Base-by-base conservation (phyloP, 30 jellyfish, hydroid and myxozoan genomes). In the Pseudorhiza aurosa region DNA sequence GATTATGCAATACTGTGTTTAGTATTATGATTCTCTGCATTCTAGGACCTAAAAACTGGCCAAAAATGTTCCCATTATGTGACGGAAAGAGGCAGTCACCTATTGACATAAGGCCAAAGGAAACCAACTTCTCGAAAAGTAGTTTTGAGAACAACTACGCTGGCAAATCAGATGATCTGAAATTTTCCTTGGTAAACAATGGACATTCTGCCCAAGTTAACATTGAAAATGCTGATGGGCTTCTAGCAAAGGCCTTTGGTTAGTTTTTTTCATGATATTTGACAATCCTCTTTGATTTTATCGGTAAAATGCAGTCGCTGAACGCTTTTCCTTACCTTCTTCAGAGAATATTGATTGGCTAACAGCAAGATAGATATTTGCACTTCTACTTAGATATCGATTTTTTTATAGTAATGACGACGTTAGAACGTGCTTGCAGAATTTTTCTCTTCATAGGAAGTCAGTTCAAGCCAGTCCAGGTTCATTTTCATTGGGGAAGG, bases 401-500 rank as follows among this genome's bases (percentile, higher is more conserved):
- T n/a, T n/a, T n/a, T n/a, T n/a, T n/a, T n/a, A n/a, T n/a, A n/a
- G n/a, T n/a, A n/a, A n/a, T n/a, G n/a, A n/a, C n/a, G n/a, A n/a
- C n/a, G n/a, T n/a, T n/a, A n/a, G n/a, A n/a, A n/a, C n/a, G n/a
- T n/a, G n/a, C n/a, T n/a, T n/a, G n/a, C n/a, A n/a, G n/a, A n/a
- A n/a, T n/a, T n/a, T 14, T 46, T 46, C 5, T 12, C 22, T 0
- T 57, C 49, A 7, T 35, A 83, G 95, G 84, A 11, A 27, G 30
- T 14, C 33, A 25, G 17, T 83, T 44, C 71, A 44, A 3, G 24
- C 87, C 84, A 0, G 42, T 63, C 55, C 87, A 70, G 37, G 49
- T 83, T 1, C 95, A 83, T 70, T 83, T 83, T 47, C 95, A 83
- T 29, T 83, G 95, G 95, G 95, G 95, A 58, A 56, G 68, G 36